phyloP scores from a whole-genome alignment of 1,140 invertebrate species.

The Apis laboriosa region DNA sequence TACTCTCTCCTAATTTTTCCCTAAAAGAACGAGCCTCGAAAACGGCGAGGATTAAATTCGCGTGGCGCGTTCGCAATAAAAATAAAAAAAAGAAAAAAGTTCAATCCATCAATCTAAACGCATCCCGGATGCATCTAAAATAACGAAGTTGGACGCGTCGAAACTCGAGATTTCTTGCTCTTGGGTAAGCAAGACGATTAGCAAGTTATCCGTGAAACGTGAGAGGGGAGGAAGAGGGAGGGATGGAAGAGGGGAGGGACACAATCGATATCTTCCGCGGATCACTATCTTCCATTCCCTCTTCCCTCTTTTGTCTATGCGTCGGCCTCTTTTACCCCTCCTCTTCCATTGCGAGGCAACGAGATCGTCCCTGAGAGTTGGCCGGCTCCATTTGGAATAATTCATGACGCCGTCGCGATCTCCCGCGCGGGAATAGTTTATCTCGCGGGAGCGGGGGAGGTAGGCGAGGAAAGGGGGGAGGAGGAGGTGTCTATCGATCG shows the following conservation, averaged over 20 bases:
- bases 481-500: slow-evolving; percentile 52
- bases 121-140: no score
- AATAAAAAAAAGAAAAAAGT: no score
- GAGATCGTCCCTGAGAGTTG: slow-evolving; percentile 59
- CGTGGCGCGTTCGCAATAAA: no score
- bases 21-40: no score
- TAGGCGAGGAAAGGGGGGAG: not conserved
- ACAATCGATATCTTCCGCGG: slow-evolving; percentile 41
- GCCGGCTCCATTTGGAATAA: slow-evolving; percentile 67
- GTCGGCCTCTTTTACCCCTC: slow-evolving; percentile 27
- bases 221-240: slow-evolving; percentile 1
- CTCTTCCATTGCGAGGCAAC: slow-evolving; percentile 58
- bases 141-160: no score
- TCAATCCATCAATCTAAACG: no score
- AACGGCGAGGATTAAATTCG: no score
- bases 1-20: no score
- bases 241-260: not conserved
- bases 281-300: slow-evolving; percentile 19
- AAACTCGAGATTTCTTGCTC: not conserved
- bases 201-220: slow-evolving; percentile 34
- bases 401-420: slow-evolving; percentile 73
- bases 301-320: slow-evolving; percentile 47
- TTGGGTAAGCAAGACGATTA: not conserved
- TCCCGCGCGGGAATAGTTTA: slow-evolving; percentile 71
- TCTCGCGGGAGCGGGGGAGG: slow-evolving; percentile 24